These are phyloP conservation scores for Tachina grossa DNA, from an alignment of 2,888 invertebrate species.

Conservation along the genomic window DNA sequence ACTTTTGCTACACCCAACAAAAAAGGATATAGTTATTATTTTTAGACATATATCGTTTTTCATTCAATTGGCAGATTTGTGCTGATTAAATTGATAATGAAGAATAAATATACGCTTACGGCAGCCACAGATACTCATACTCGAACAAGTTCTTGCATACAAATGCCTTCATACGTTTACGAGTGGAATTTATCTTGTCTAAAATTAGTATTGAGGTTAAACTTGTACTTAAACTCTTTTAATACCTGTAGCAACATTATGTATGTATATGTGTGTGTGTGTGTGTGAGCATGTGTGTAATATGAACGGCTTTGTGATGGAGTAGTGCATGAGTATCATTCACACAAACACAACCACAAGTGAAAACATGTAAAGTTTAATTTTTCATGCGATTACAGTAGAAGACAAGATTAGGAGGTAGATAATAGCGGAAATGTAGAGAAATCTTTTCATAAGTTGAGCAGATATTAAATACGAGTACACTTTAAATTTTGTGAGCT, in stretches of 20 bases:
- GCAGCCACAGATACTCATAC: background rate
- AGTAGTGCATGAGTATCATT: conserved; percentile 21
- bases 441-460: background rate
- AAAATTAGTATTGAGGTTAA: conserved; percentile 64
- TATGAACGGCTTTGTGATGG: background rate
- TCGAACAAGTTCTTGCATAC: conserved; percentile 1
- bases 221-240: conserved; percentile 50
- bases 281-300: background rate
- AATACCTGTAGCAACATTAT: conserved; percentile 42
- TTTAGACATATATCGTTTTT: no score
- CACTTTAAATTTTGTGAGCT: no score
- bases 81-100: conserved; percentile 68
- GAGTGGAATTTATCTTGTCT: conserved; percentile 50
- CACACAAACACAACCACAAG: conserved; percentile 27
- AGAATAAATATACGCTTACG: conserved; percentile 50
- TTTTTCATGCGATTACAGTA: conserved; percentile 47
- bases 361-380: conserved; percentile 41
- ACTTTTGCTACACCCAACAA: no score
- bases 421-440: background rate
- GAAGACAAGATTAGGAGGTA: background rate
- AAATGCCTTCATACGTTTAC: background rate
- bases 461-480: background rate
- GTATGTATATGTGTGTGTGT: background rate
- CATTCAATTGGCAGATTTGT: background rate
- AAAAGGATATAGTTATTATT: no score